A percentile compares a stretch with the other conserved stretches of the same genome.
Evolutionary conservation across 2,888 invertebrate species (phyloP).

Genomic region (Apamea sordens): DNA sequence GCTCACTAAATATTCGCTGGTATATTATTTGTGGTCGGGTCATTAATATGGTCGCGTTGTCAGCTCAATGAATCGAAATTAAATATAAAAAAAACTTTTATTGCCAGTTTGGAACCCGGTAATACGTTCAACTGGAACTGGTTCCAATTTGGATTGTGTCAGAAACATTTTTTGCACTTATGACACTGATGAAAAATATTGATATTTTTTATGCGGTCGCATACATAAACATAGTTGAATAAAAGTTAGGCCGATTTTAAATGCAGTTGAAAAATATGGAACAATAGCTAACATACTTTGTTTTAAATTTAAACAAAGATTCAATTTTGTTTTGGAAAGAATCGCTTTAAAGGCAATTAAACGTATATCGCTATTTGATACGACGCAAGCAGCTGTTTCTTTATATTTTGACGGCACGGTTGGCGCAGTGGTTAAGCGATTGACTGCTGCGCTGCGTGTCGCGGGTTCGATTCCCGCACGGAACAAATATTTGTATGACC

Average conservation of each 20-base stretch:
- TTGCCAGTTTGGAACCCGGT: constrained; percentile 18
- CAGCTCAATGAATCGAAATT: constrained; percentile 71
- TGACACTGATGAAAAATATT: not conserved
- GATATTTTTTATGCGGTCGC: not conserved
- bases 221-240: not conserved
- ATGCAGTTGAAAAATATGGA: not conserved
- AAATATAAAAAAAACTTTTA: constrained; percentile 63
- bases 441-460: no score
- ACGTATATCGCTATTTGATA: not conserved
- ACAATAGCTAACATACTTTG: not conserved
- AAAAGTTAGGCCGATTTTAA: not conserved
- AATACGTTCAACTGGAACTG: constrained; percentile 13
- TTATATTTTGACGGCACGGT: no score
- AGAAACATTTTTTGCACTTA: constrained; percentile 5
- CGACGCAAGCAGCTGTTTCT: not conserved
- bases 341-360: not conserved
- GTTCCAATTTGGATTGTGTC: constrained; percentile 28
- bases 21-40: constrained; percentile 62
- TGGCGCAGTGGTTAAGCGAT: no score
- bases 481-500: no score
- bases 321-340: not conserved
- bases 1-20: constrained; percentile 57
- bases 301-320: not conserved
- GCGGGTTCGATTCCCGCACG: no score
- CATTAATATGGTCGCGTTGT: constrained; percentile 67